Evolutionary conservation across 2,888 invertebrate species (phyloP).

Genomic region (Drosophila greeni): DNA sequence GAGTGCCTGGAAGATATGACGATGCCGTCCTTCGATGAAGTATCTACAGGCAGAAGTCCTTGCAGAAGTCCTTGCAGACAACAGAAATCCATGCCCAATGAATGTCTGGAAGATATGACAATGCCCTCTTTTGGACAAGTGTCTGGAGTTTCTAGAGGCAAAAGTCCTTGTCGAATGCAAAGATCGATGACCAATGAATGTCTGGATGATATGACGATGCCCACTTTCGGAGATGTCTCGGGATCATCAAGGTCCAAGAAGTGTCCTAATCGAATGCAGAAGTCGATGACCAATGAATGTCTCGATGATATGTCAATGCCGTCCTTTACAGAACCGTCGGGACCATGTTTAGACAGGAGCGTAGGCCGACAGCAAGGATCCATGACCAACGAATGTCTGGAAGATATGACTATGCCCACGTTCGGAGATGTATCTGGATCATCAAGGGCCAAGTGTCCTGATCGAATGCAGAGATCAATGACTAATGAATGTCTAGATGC

Average conservation of each 20-base stretch:
- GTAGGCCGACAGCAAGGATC: neutral
- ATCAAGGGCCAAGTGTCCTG: neutral
- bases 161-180: too few species aligned
- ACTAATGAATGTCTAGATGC: neutral
- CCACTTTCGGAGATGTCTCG: too few species aligned
- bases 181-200: too few species aligned
- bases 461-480: neutral
- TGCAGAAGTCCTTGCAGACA: neutral
- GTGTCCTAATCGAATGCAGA: too few species aligned
- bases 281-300: neutral
- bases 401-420: slow-evolving; percentile 33
- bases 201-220: too few species aligned
- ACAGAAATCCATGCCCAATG: neutral
- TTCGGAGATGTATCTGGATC: neutral
- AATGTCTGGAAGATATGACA: too few species aligned
- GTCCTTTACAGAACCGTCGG: neutral
- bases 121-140: too few species aligned
- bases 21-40: neutral
- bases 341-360: too few species aligned
- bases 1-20: slow-evolving; percentile 22
- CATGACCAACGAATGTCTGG: slow-evolving; percentile 2
- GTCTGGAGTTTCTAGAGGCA: too few species aligned
- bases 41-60: neutral
- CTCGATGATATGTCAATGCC: slow-evolving; percentile 4
- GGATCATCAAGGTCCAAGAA: too few species aligned